Conservation (phyloP, 1,140 invertebrate genomes). For the Diachasmimorpha longicaudata region DNA sequence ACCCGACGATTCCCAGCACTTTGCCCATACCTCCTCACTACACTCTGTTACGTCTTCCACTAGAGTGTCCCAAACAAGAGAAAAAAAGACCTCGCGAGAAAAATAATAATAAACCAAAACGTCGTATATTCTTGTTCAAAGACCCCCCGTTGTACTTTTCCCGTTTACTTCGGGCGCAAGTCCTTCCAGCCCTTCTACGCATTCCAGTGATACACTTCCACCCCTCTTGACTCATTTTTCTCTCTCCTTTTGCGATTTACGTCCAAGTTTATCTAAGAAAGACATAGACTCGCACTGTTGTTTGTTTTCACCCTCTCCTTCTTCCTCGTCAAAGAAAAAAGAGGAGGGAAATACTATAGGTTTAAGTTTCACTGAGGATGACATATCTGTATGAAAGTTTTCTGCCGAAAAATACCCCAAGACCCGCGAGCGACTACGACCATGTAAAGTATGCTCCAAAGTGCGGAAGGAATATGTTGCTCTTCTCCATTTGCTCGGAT, state of each 20-base stretch:
- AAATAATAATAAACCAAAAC: not conserved
- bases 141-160: conserved; percentile 15
- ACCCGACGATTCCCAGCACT: not conserved
- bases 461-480: conserved; percentile 28
- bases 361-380: conserved; percentile 11
- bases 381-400: conserved; percentile 28
- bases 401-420: conserved; percentile 15
- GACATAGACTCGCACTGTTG: conserved; percentile 18
- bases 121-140: conserved; percentile 2
- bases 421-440: not conserved
- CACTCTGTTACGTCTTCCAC: not conserved
- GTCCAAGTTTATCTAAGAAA: conserved; percentile 28
- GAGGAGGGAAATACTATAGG: not conserved
- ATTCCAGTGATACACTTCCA: conserved; percentile 1
- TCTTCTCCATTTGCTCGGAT: conserved; percentile 24
- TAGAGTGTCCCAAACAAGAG: not conserved
- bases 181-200: not conserved
- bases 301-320: not conserved
- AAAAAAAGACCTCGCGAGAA: not conserved
- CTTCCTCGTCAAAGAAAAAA: too few relatives aligned
- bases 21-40: not conserved
- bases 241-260: conserved; percentile 25
- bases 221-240: conserved; percentile 19
- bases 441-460: conserved; percentile 27
- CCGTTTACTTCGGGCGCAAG: not conserved